Evolutionary conservation across 2,888 invertebrate genomes (phyloP).

Genomic region (Seira musarum): DNA sequence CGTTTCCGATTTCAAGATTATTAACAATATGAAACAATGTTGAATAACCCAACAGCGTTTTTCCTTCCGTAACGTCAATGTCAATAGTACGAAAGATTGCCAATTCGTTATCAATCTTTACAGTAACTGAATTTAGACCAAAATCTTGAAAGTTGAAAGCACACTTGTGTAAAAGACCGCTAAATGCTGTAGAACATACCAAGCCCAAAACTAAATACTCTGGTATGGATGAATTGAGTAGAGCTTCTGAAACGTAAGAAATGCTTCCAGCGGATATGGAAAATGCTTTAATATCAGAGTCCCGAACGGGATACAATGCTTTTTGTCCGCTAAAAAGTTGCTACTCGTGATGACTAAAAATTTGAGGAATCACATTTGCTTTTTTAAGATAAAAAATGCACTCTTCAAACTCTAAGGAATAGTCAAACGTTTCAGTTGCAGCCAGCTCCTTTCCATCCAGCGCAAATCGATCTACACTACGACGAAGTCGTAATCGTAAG

Average conservation of each 20-base stretch:
- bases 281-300: not conserved
- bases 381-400: not conserved
- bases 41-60: constrained; percentile 9
- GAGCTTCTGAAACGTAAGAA: not conserved
- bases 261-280: not conserved
- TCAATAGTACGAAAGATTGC: not conserved
- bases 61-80: not conserved
- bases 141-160: constrained; percentile 23
- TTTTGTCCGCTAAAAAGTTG: not conserved
- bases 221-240: not conserved
- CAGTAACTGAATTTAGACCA: not conserved
- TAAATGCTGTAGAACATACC: not conserved
- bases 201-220: constrained; percentile 16
- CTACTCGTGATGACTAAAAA: not conserved
- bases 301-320: constrained; percentile 8
- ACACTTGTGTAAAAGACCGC: not conserved
- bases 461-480: not conserved
- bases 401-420: constrained; percentile 15
- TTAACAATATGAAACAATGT: not conserved
- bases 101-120: constrained; percentile 5
- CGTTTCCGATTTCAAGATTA: constrained; percentile 7
- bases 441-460: constrained; percentile 10
- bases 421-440: not conserved
- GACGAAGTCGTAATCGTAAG: not conserved
- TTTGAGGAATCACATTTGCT: not conserved